phyloP scores from a whole-genome alignment of 64 coral and sea anemone species.

The Pocillopora verrucosa region DNA sequence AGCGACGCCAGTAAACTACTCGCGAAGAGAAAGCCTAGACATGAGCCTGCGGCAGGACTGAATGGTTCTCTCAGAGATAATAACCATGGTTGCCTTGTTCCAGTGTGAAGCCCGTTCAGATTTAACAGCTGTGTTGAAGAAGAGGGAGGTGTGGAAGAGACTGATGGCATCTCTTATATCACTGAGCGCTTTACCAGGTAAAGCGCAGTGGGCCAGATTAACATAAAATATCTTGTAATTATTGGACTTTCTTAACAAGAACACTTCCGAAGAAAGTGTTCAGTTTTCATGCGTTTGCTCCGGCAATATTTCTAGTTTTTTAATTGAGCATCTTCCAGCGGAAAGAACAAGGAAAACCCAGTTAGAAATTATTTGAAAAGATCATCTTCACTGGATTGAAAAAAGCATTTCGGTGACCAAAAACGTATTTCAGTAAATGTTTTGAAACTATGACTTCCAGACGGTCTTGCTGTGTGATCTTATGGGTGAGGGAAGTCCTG shows the following conservation, averaged over 20 bases:
- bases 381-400: too few relatives aligned
- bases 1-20: conserved; percentile 22
- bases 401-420: too few relatives aligned
- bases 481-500: too few relatives aligned
- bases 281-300: not conserved
- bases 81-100: too few relatives aligned
- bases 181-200: too few relatives aligned
- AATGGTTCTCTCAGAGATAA: not conserved
- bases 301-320: not conserved
- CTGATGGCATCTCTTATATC: not conserved
- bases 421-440: too few relatives aligned
- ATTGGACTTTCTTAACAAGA: not conserved
- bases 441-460: too few relatives aligned
- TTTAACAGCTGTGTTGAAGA: not conserved
- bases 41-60: conserved; percentile 21
- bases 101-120: not conserved
- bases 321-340: too few relatives aligned
- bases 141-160: not conserved
- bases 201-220: too few relatives aligned
- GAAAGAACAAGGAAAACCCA: too few relatives aligned
- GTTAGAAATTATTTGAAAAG: too few relatives aligned
- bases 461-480: too few relatives aligned
- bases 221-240: not conserved
- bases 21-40: conserved; percentile 15
- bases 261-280: not conserved